Evolutionary conservation across 2,888 invertebrate genomes (phyloP), one percentile per base, ranked within the genome.

Genomic region (Phytoseiulus persimilis): DNA sequence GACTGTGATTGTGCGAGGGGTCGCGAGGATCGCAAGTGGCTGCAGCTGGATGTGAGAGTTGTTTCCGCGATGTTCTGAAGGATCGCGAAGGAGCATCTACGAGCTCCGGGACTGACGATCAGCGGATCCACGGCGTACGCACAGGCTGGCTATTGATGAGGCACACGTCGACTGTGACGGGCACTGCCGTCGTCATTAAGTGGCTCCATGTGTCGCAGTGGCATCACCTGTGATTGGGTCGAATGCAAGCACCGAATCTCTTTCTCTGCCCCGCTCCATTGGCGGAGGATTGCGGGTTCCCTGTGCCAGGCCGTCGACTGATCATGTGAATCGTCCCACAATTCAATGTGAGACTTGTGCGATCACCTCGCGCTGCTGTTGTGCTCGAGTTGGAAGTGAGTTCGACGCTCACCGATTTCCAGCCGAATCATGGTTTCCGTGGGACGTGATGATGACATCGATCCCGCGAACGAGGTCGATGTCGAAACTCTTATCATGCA

Each of bases 401-500:
- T 2, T 65, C 65, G 18, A 23, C 23, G 65, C 11, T 65, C 18
- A 23, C 14, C 65, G 18, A 2, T 65, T 65, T 65, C 23, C 2
- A 65, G 65, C 18, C 65, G 32, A 31, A 87, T 39, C 32, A 87
- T 87, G 87, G 87, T 87, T 33, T 39, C 87, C 9, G 87, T 87
- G 0, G 87, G 32, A 32, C 87, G 31, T 6, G 87, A 32, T 33
- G 39, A 87, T 2, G 87, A 32, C 31, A 32, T 87, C 32, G 87
- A 87, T 33, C 39, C 87, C 2, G 45, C 87, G n/a, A 45, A 87
- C 45, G 87, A 45, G 31, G 87, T 87, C 45, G 87, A 87, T 87
- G 45, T 87, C 18, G 87, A 87, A 31, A 11, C 87, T 33, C 87
- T 87, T 9, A 87, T 87, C 87, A 45, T 87, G 32, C 87, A 87